Evolutionary conservation across 2,797 vertebrate species (phyloP).

Genomic region (Sitta carolinensis): DNA sequence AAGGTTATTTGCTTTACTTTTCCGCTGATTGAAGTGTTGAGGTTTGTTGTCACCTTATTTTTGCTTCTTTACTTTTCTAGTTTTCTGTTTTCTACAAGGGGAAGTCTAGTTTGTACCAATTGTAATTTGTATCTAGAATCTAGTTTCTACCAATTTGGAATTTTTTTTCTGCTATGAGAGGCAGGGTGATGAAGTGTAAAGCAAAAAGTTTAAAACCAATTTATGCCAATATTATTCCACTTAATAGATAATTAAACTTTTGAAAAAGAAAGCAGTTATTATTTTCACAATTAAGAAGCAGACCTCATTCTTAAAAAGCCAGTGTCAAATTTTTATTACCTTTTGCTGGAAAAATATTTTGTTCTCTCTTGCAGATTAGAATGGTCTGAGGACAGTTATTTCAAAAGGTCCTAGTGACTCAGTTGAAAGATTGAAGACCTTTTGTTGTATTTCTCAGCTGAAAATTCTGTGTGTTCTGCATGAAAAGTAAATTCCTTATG

Average conservation of each 20-base stretch:
- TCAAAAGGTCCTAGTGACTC: neutral
- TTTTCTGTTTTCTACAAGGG: neutral
- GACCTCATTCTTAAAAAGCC: neutral
- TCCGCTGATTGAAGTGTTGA: neutral
- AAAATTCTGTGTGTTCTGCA: neutral
- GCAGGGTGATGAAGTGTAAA: neutral
- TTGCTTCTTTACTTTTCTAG: neutral
- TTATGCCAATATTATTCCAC: neutral
- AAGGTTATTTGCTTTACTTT: neutral
- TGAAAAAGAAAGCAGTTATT: neutral
- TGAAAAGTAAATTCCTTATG: neutral
- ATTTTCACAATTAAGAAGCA: neutral
- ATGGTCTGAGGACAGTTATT: neutral
- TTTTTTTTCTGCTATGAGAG: neutral
- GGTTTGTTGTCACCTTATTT: fast-evolving
- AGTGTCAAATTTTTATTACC: neutral
- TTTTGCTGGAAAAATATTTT: neutral
- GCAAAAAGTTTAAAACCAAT: neutral
- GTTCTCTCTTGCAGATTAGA: neutral
- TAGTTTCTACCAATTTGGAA: neutral
- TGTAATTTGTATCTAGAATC: neutral
- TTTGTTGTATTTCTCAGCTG: neutral
- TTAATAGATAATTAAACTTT: neutral
- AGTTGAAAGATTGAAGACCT: neutral
- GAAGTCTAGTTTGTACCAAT: neutral